These are phyloP conservation scores for Pocillopora meandrina DNA, from an alignment of 92 coral and sea anemone species.

Conservation along the genomic window DNA sequence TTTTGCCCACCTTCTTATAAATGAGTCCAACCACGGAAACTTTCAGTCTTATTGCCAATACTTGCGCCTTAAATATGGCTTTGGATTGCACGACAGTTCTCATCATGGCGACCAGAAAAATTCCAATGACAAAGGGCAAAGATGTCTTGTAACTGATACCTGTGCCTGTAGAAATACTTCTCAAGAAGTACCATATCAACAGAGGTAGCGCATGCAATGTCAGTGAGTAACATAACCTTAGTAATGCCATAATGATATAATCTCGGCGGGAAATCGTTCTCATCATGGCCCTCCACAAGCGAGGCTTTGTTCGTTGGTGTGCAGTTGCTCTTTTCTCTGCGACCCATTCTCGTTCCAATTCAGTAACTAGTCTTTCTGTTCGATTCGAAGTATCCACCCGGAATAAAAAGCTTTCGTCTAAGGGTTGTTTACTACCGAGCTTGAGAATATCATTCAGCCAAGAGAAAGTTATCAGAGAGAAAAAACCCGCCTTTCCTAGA, in stretches of 20 bases:
- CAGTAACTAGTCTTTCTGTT: constrained; percentile 20
- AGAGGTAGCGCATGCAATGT: background rate
- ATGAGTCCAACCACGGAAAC: constrained; percentile 18
- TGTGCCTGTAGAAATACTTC: background rate
- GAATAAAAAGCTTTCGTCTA: constrained; percentile 16
- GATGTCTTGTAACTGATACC: background rate
- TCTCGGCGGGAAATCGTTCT: constrained; percentile 25
- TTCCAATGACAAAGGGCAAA: background rate
- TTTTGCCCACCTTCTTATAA: constrained; percentile 24
- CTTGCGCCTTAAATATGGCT: background rate
- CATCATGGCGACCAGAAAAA: background rate
- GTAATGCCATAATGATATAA: background rate
- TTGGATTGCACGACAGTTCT: background rate
- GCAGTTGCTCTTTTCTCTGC: constrained; percentile 15
- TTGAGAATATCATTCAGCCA: constrained; percentile 23
- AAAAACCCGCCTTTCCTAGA: constrained; percentile 17
- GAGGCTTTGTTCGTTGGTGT: constrained; percentile 22
- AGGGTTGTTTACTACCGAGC: constrained; percentile 23
- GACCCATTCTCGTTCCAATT: constrained; percentile 32
- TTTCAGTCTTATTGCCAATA: background rate
- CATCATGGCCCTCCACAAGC: constrained; percentile 43
- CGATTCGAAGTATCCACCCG: background rate
- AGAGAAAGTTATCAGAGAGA: constrained; percentile 32
- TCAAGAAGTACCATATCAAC: constrained; percentile 34
- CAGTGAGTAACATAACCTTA: background rate